phyloP scores from a whole-genome alignment of 2,888 invertebrate species.

The Drosophila gaucha region DNA sequence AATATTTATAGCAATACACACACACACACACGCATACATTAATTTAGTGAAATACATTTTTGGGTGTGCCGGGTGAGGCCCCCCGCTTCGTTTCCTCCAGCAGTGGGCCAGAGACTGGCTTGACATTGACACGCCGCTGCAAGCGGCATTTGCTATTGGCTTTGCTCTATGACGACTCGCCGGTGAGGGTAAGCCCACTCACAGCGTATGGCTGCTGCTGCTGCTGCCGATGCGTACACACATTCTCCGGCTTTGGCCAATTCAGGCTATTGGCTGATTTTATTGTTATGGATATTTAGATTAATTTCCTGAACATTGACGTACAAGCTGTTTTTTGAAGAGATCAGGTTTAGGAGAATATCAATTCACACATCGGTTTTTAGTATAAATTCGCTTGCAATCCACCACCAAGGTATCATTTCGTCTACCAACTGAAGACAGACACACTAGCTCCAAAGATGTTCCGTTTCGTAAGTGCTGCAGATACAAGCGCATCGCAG shows the following conservation, averaged over 20 bases:
- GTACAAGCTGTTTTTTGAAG: constrained; percentile 43
- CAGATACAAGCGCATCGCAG: neutral
- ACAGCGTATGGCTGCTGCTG: constrained; percentile 17
- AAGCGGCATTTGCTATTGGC: constrained; percentile 56
- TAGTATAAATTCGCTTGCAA: constrained; percentile 60
- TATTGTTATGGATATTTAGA: constrained; percentile 72
- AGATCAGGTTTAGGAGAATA: constrained; percentile 60
- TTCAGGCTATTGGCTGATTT: constrained; percentile 41
- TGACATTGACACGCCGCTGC: constrained; percentile 75
- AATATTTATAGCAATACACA: constrained; percentile 50
- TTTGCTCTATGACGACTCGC: constrained; percentile 14
- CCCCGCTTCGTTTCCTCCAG: constrained; percentile 7
- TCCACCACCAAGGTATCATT: constrained; percentile 52
- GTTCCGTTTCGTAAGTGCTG: constrained; percentile 73
- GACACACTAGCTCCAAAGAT: constrained; percentile 45
- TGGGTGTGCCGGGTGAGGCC: constrained; percentile 62
- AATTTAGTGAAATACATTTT: constrained; percentile 67
- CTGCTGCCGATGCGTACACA: constrained; percentile 28
- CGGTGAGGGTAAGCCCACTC: constrained; percentile 44
- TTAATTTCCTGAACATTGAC: constrained; percentile 67
- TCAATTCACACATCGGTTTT: constrained; percentile 33
- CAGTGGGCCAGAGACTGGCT: constrained; percentile 35
- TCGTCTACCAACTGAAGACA: constrained; percentile 48
- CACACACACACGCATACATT: constrained; percentile 40
- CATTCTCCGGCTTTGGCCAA: constrained; percentile 51